phyloP scores from a whole-genome alignment of 2,888 invertebrate species.

The Drosophila nr. perissopoda region DNA sequence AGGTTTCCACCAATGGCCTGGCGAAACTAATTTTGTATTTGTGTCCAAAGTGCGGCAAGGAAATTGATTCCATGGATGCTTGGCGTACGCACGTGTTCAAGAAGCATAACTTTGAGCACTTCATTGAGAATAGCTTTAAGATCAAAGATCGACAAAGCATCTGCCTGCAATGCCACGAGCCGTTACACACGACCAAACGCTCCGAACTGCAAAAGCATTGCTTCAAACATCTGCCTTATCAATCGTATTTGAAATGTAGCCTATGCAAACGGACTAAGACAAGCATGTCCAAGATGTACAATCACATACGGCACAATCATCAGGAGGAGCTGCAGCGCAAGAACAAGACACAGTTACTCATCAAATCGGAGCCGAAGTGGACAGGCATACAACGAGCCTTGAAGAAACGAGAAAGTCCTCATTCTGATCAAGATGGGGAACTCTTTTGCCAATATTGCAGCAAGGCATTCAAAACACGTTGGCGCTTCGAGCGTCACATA shows the following conservation, averaged over 20 bases:
- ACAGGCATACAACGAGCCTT: not conserved
- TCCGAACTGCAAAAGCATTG: constrained; percentile 77
- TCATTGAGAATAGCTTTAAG: constrained; percentile 75
- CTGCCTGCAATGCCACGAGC: constrained; percentile 72
- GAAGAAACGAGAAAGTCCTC: not conserved
- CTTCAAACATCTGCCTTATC: constrained; percentile 80
- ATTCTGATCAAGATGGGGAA: constrained; percentile 25
- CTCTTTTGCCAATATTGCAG: constrained; percentile 61
- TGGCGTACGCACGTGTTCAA: constrained; percentile 80
- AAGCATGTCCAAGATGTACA: constrained; percentile 78
- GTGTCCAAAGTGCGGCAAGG: constrained; percentile 79
- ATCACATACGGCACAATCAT: constrained; percentile 77
- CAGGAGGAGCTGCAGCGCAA: constrained; percentile 55
- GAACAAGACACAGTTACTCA: constrained; percentile 58
- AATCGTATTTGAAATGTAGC: constrained; percentile 77
- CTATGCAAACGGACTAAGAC: constrained; percentile 79
- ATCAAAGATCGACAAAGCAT: constrained; percentile 57
- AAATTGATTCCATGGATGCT: constrained; percentile 62
- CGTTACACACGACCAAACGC: constrained; percentile 61
- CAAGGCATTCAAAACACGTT: constrained; percentile 59
- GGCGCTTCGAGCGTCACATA: constrained; percentile 57
- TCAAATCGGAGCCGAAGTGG: constrained; percentile 64
- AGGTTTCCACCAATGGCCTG: constrained; percentile 37
- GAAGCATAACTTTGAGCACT: constrained; percentile 73
- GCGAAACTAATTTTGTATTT: constrained; percentile 68